Percentiles rank a stretch among this genome's conserved stretches.
phyloP scores from a whole-genome alignment of 1,140 invertebrate species.

The Heliothis virescens region DNA sequence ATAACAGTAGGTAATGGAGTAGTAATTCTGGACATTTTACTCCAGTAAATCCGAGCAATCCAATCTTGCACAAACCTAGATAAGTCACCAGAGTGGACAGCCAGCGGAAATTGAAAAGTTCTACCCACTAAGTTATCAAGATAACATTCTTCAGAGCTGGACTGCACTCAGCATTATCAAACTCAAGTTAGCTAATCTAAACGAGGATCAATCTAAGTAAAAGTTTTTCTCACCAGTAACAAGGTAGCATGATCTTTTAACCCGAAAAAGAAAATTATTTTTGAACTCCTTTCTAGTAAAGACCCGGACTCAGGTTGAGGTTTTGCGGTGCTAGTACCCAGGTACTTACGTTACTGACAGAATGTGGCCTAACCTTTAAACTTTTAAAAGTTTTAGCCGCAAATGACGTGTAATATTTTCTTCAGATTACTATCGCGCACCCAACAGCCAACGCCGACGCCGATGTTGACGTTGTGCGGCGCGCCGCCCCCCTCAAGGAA shows the following conservation, averaged over 20 bases:
- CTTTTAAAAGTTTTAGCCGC: no score
- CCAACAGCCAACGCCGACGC: slow-evolving; percentile 73
- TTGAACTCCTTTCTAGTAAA: no score
- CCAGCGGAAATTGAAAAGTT: slow-evolving; percentile 22
- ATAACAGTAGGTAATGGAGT: no score
- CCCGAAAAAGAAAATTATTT: no score
- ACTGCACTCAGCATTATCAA: background rate
- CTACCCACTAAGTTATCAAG: background rate
- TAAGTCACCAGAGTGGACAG: background rate
- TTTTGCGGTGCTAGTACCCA: background rate
- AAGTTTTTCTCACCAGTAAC: no score
- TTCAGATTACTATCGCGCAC: slow-evolving; percentile 67
- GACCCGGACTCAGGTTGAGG: no score
- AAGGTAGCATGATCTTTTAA: no score
- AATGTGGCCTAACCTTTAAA: background rate
- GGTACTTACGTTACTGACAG: background rate
- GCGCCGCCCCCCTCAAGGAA: slow-evolving; percentile 82
- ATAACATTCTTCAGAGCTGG: background rate
- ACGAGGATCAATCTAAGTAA: no score
- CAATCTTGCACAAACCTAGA: slow-evolving; percentile 10
- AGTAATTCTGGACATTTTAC: background rate
- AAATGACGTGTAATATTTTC: background rate
- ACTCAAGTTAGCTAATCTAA: no score
- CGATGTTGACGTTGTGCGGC: slow-evolving; percentile 78
- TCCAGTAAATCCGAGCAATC: background rate